A percentile compares a stretch with the other conserved stretches of the same genome.
Evolutionary conservation across 2,797 vertebrate species (phyloP).

Genomic region (Xenops minutus): DNA sequence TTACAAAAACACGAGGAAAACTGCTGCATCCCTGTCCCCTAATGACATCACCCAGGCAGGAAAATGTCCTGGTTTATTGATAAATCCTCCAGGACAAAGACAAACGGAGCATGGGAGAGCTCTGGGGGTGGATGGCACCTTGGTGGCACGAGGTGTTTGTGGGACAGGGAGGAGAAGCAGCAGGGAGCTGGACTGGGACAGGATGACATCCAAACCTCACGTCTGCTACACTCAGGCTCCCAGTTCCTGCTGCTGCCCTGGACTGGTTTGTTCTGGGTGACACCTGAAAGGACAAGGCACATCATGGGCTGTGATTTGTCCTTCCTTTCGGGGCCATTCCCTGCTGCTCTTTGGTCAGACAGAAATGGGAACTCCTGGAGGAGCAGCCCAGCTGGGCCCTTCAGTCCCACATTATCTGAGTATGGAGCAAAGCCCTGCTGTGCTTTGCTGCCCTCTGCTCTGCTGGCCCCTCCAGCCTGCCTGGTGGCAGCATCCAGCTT

Average conservation of each 20-base stretch:
- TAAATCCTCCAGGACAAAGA: not conserved
- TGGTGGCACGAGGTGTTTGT: not conserved
- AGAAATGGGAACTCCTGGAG: not conserved
- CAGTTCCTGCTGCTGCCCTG: not conserved
- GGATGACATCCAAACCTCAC: not conserved
- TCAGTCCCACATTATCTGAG: too few species aligned
- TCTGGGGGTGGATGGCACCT: not conserved
- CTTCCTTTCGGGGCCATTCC: not conserved
- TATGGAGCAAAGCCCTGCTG: not conserved
- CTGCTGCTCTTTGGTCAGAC: not conserved
- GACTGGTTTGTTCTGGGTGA: not conserved
- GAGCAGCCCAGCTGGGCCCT: not conserved
- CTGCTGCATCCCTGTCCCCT: not conserved
- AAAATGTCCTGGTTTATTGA: not conserved
- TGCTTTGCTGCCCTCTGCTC: not conserved
- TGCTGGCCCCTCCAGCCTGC: not conserved
- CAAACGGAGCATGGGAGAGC: fast-evolving
- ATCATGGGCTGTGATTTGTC: fast-evolving
- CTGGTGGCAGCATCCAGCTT: not conserved
- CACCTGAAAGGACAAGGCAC: too few species aligned
- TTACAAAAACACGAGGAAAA: not conserved
- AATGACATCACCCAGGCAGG: not conserved
- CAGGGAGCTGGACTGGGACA: not conserved
- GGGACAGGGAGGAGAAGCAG: not conserved
- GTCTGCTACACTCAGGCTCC: not conserved